Base-by-base conservation (phyloP, 2,797 vertebrate species). In the Mallotus villosus region DNA sequence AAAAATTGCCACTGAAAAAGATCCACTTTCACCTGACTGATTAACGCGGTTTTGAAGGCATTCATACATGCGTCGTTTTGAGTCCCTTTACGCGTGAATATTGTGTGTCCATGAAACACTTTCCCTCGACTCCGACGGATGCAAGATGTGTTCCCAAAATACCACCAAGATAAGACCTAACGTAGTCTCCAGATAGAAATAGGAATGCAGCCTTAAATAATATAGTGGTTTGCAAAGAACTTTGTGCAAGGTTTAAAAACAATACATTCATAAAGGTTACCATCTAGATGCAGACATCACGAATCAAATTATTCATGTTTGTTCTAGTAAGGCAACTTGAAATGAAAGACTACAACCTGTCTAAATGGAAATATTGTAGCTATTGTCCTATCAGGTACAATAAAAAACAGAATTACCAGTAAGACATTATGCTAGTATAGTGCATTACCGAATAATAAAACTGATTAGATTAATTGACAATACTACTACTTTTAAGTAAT, bases 191-290 rank as follows among this genome's bases (percentile, higher is more conserved):
- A 70, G 87, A 79, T 82, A 89, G 84, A 76, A 81, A 22, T 71
- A 72, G 74, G 74, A 85, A 84, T 82, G 81, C 78, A 83, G 85
- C 86, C 86, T 89, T 83, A 85, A 84, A 76, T 76, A 76, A 74
- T 74, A 68, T 74, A 62, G 71, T 71, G 29, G 58, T 66, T 34
- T 64, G 29, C 19, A 63, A 68, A 78, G 77, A 82, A 79, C 76
- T 83, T 82, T 70, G 19, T 73, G 27, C 17, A 74, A 70, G 22
- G 79, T 46, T 34, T 34, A 34, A 34, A 34, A 34, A 34, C 32
- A 34, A 34, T 34, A 34, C 4, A 34, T 34, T 7, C 2, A 34
- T 25, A 14, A 22, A 46, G 2, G 46, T 7, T 51, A 51, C 46
- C 11, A 14, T 12, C 46, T 51, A 0, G 46, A 51, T 12, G 12